A percentile compares a stretch with the other conserved stretches of the same genome.
Evolutionary conservation across 2,797 vertebrate species (phyloP).

Genomic region (Cossypha dichroa): DNA sequence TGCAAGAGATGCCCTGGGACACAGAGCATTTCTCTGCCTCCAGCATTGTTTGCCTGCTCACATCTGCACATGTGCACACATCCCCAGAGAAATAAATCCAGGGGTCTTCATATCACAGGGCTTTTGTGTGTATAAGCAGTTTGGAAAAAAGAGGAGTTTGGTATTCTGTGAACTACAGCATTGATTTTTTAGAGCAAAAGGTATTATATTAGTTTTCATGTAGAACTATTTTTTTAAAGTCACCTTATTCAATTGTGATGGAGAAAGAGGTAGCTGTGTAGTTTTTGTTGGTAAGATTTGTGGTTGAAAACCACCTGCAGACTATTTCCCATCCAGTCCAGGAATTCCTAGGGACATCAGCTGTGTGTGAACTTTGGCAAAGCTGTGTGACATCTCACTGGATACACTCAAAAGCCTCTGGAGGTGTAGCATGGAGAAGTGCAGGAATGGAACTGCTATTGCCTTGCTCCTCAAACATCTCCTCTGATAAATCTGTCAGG

Average conservation of each 20-base stretch:
- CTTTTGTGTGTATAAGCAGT: neutral
- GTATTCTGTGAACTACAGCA: neutral
- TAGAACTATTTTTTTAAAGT: neutral
- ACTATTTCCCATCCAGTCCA: neutral
- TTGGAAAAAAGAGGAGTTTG: neutral
- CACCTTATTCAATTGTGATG: neutral
- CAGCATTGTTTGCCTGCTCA: fast-evolving
- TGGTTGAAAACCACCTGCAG: neutral
- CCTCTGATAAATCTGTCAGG: neutral
- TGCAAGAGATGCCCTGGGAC: neutral
- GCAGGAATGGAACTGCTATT: neutral
- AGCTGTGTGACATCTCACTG: neutral
- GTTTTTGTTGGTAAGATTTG: neutral
- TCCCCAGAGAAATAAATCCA: neutral
- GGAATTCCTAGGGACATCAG: neutral
- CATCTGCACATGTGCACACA: too few relatives aligned
- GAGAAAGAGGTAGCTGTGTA: neutral
- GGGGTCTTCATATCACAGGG: neutral
- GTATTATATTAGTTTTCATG: neutral
- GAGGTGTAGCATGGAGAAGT: neutral
- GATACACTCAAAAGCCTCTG: neutral
- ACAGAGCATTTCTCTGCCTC: neutral
- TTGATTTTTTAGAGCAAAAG: neutral
- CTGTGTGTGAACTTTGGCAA: neutral
- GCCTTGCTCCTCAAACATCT: neutral